Evolutionary conservation across 2,888 invertebrate genomes (phyloP).

Genomic region (Drosophila phalerata): DNA sequence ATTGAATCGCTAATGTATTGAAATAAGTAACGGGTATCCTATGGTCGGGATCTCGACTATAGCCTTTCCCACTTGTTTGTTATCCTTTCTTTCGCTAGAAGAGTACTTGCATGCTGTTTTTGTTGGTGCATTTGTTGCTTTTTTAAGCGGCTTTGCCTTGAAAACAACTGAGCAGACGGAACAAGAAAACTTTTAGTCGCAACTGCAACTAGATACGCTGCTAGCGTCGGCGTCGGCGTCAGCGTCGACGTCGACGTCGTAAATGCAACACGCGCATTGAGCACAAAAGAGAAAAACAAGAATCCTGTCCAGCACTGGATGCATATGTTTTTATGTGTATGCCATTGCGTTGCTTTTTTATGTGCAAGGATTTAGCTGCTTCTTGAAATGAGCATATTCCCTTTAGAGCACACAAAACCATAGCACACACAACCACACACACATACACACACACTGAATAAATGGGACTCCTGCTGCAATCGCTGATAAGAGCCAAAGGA

Average conservation of each 20-base stretch:
- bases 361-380: slow-evolving; percentile 58
- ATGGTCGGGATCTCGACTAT: too few species aligned
- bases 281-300: slow-evolving; percentile 29
- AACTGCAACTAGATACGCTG: slow-evolving; percentile 45
- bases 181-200: slow-evolving; percentile 29
- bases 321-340: slow-evolving; percentile 72
- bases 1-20: too few species aligned
- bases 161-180: slow-evolving; percentile 42
- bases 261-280: slow-evolving; percentile 41
- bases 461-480: slow-evolving; percentile 22
- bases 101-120: slow-evolving; percentile 29
- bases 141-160: slow-evolving; percentile 61
- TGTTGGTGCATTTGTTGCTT: slow-evolving; percentile 11
- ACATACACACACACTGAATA: slow-evolving; percentile 18
- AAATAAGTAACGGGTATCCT: too few species aligned
- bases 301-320: slow-evolving; percentile 51
- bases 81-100: background rate
- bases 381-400: slow-evolving; percentile 40
- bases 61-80: too few species aligned
- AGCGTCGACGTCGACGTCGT: slow-evolving; percentile 25
- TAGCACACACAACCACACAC: slow-evolving; percentile 4
- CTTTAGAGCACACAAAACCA: slow-evolving; percentile 11
- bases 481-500: slow-evolving; percentile 58
- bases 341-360: slow-evolving; percentile 55
- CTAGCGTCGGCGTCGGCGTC: slow-evolving; percentile 22